phyloP scores from a whole-genome alignment of 1,140 invertebrate genomes.

The Thereuonema tuberculata region DNA sequence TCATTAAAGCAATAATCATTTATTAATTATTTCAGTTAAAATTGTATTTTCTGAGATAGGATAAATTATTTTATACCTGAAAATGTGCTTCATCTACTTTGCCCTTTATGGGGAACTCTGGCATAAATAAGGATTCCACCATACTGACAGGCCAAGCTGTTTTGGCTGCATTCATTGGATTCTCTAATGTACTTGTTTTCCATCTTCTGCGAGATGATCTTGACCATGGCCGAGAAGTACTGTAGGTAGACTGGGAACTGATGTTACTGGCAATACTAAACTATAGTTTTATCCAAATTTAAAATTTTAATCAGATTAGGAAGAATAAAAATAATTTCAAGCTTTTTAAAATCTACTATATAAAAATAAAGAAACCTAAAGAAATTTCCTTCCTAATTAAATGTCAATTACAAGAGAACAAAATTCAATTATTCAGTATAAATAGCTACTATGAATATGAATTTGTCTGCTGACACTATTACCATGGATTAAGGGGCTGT shows the following conservation, averaged over 20 bases:
- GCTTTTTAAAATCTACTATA: not conserved
- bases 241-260: not conserved
- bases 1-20: too few species aligned
- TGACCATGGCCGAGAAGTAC: constrained; percentile 3
- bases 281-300: too few species aligned
- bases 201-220: constrained; percentile 34
- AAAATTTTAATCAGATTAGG: too few species aligned
- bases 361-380: not conserved
- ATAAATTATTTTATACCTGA: constrained; percentile 24
- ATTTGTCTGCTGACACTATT: too few species aligned
- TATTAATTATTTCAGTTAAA: too few species aligned
- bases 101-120: constrained; percentile 57
- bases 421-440: not conserved
- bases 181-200: constrained; percentile 44
- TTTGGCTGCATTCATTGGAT: constrained; percentile 45
- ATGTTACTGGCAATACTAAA: not conserved
- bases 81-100: constrained; percentile 38
- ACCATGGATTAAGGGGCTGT: too few species aligned
- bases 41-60: too few species aligned
- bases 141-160: constrained; percentile 58
- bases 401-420: not conserved
- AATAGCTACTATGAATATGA: too few species aligned
- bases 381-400: not conserved
- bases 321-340: not conserved
- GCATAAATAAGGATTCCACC: constrained; percentile 59